A percentile compares a stretch with the other conserved stretches of the same genome.
Conservation (phyloP, 2,113 vertebrate species). For the Penelope pileata region DNA sequence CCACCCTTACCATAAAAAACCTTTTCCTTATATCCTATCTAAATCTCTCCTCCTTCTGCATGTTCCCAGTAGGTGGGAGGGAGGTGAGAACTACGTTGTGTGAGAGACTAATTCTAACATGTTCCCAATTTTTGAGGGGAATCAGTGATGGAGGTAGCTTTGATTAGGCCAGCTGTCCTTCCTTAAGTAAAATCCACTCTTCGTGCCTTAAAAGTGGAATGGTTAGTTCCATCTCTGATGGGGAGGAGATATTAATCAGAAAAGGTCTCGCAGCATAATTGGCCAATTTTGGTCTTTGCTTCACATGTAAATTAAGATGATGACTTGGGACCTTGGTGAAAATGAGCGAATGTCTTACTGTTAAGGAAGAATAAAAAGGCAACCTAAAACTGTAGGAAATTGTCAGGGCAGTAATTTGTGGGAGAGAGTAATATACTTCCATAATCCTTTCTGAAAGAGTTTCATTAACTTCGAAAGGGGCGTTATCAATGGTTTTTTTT, state of each 20-base stretch:
- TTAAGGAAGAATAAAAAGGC: not conserved
- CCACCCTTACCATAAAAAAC: too few species aligned
- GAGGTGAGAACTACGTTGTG: rapidly evolving
- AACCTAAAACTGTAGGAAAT: not conserved
- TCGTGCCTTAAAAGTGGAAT: rapidly evolving
- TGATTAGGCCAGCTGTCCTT: not conserved
- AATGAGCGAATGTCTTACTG: not conserved
- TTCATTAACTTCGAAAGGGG: not conserved
- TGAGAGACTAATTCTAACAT: not conserved
- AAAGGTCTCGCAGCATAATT: not conserved
- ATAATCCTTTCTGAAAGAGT: not conserved
- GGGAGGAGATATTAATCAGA: not conserved
- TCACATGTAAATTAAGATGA: not conserved
- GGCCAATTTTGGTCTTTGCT: not conserved
- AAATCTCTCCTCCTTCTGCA: not conserved
- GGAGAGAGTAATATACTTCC: not conserved
- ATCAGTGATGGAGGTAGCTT: not conserved
- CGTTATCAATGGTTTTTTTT: not conserved
- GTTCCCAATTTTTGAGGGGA: not conserved
- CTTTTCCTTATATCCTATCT: too few species aligned
- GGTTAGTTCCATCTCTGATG: not conserved
- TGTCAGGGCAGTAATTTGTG: not conserved
- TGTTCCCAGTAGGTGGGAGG: not conserved
- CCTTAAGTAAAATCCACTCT: not conserved
- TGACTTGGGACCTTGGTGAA: not conserved